Evolutionary conservation across 2,888 invertebrate species (phyloP).

Genomic region (Laothoe populi): DNA sequence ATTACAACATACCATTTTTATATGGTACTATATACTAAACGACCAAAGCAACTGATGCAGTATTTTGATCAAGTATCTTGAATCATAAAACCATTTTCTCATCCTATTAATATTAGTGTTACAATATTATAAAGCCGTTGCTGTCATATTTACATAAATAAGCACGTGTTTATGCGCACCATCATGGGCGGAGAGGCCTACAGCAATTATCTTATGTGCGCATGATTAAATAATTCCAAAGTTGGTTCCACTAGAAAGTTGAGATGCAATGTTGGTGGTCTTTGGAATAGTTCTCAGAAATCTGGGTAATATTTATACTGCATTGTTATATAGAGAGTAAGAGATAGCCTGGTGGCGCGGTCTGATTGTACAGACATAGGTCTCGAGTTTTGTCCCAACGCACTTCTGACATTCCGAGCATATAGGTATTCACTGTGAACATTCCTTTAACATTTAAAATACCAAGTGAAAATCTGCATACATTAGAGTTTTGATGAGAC

Average conservation of each 20-base stretch:
- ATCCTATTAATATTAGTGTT: constrained; percentile 11
- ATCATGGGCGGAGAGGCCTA: constrained; percentile 47
- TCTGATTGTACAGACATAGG: too few relatives aligned
- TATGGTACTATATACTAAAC: too few relatives aligned
- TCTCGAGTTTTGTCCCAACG: too few relatives aligned
- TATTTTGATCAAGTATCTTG: not conserved
- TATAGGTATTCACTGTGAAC: too few relatives aligned
- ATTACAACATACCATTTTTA: too few relatives aligned
- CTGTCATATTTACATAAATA: constrained; percentile 53
- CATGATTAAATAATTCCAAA: constrained; percentile 29
- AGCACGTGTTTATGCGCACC: constrained; percentile 33
- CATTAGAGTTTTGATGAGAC: too few relatives aligned
- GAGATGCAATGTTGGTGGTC: constrained; percentile 50
- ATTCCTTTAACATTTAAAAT: too few relatives aligned
- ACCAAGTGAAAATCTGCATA: too few relatives aligned
- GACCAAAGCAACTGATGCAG: not conserved
- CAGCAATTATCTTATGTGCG: constrained; percentile 51
- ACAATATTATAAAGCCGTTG: constrained; percentile 26
- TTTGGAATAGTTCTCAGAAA: constrained; percentile 22
- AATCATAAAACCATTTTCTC: constrained; percentile 13
- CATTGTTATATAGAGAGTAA: not conserved
- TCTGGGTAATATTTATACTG: not conserved
- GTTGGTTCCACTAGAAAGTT: constrained; percentile 32
- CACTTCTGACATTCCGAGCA: too few relatives aligned
- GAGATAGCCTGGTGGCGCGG: too few relatives aligned